Evolutionary conservation across 1,140 invertebrate species (phyloP), one percentile per base, ranked within the genome.

Genomic region (Drosophila simulans): DNA sequence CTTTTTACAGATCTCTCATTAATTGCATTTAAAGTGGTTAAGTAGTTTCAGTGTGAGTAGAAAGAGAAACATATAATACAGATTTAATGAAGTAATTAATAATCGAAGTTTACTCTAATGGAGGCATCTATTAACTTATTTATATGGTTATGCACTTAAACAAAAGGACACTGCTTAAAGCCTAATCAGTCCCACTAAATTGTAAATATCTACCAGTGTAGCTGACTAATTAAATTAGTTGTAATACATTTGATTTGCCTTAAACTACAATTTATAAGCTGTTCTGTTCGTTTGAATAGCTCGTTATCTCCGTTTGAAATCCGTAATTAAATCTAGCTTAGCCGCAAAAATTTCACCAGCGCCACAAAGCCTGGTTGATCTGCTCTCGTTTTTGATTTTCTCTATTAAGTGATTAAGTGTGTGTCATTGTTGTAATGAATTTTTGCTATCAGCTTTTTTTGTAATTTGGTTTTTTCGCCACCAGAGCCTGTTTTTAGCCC

Each of bases 381-480:
- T 48, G 59, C 52, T 75, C 52, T 73, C 34, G 42, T 54, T 58
- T 53, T 58, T 49, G 40, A 68, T 49, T 56, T 72, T 40, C 42
- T n/a, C 42, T 34, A 31, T 39, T 37, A 12, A 34, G 27, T n/a
- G 64, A 66, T 68, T 39, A 66, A 52, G 46, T 35, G 46, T 53
- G 49, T 43, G 60, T 65, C 63, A 60, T 54, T 60, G 72, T 46
- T 77, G 74, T 76, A 77, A 68, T 49, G 48, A 48, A n/a, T 53
- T 43, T 46, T 49, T 58, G n/a, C 57, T 13, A 10, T 31, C 2
- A 8, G 31, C 17, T 15, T 13, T 20, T 49, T 66, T 49, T 40
- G 31, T 68, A 15, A 17, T 35, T 46, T 62, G 39, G 42, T 25
- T 56, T 48, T n/a, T 12, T 27, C 22, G 4, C 17, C 7, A 35